phyloP scores from a whole-genome alignment of 1,140 invertebrate species.

The Eufriesea mexicana region DNA sequence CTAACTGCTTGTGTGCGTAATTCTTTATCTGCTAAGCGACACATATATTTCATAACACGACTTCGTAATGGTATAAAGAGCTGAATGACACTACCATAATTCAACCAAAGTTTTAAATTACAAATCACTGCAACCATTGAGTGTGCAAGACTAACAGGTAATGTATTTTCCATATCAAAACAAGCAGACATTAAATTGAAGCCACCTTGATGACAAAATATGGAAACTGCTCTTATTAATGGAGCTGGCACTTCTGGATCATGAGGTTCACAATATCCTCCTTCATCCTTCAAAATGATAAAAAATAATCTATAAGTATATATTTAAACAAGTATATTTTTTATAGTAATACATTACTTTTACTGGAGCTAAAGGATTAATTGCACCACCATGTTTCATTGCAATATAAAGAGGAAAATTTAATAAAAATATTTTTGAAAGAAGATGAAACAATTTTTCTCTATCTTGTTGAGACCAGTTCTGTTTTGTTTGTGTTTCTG shows the following conservation, averaged over 20 bases:
- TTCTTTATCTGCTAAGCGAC: constrained; percentile 95
- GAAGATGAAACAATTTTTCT: constrained; percentile 89
- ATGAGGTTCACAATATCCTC: constrained; percentile 92
- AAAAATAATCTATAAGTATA: constrained; percentile 10
- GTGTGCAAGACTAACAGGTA: constrained; percentile 94
- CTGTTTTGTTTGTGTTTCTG: constrained; percentile 55
- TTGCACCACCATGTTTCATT: constrained; percentile 89
- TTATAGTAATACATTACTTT: constrained; percentile 70
- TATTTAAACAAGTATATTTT: not conserved
- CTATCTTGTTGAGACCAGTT: constrained; percentile 89
- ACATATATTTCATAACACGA: constrained; percentile 95
- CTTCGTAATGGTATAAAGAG: constrained; percentile 93
- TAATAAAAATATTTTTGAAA: constrained; percentile 91
- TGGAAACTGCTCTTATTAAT: constrained; percentile 93
- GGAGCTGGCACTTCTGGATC: constrained; percentile 96
- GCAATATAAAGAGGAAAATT: constrained; percentile 97
- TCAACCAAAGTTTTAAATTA: constrained; percentile 97
- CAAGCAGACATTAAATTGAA: constrained; percentile 92
- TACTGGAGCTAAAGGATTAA: constrained; percentile 77
- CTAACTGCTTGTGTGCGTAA: constrained; percentile 92
- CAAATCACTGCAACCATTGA: constrained; percentile 94
- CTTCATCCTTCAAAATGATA: constrained; percentile 74
- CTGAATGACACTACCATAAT: constrained; percentile 93
- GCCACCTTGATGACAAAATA: constrained; percentile 95
- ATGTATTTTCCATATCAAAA: constrained; percentile 90